Base-by-base conservation (phyloP, 2,797 vertebrate species). In the Phrynocephalus forsythii region DNA sequence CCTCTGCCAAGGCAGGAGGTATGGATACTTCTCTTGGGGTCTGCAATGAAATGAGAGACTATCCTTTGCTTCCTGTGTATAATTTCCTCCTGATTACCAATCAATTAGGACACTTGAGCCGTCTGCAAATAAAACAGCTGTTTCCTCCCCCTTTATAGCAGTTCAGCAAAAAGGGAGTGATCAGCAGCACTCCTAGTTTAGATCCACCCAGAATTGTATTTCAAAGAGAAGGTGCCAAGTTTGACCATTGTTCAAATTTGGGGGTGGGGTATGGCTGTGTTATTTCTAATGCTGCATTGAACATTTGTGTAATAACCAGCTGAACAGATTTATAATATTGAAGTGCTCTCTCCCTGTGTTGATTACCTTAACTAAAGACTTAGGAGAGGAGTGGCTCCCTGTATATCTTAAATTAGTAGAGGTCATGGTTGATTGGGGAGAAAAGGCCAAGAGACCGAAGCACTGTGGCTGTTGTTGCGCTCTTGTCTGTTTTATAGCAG, bases 401-500 rank as follows among this genome's bases (percentile, higher is more conserved):
- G 38, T 63, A 13, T 63, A 20, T 73, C 52, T 81, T 73, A 63
- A n/a, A 81, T 86, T 52, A 63, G 67, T 13, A 68, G 18, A 72
- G 30, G 26, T 28, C 15, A 38, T 56, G n/a, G 67, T 8, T n/a
- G 33, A 30, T n/a, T 30, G 10, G 33, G 15, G 3, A 28, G 20
- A 18, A 63, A 28, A n/a, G 13, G 24, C 79, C 52, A 66, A 15
- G n/a, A 48, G 50, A 33, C 77, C 30, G 33, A 48, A 28, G 50
- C 78, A 24, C 6, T 26, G 24, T 79, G 67, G 30, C 67, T 72
- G 38, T n/a, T 56, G 3, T 68, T 52, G 63, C 7, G 52, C 20
- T 77, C 2, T 33, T 71, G 85, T 38, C 66, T 71, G 85, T 86
- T 80, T 86, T 81, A 86, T 38, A 52, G 60, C 13, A 15, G 7